Evolutionary conservation across 2,888 invertebrate species (phyloP).

Genomic region (Eristalis intricaria): DNA sequence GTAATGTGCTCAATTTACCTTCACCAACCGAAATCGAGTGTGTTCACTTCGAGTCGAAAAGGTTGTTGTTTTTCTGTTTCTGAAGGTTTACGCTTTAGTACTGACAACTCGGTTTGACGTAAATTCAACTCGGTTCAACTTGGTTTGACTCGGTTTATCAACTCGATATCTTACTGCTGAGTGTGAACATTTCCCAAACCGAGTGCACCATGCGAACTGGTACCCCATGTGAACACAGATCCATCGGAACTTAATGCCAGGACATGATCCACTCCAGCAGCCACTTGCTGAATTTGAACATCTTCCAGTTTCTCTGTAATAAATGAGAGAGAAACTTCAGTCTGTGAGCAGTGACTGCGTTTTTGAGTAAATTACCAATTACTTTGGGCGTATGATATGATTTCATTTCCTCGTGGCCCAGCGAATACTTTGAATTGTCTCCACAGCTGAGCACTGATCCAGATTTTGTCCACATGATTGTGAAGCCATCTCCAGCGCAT

Average conservation of each 20-base stretch:
- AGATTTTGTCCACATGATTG: constrained; percentile 85
- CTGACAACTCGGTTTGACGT: too few species aligned
- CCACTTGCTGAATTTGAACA: constrained; percentile 84
- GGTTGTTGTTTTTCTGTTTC: too few species aligned
- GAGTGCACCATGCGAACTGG: constrained; percentile 83
- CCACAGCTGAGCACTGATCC: constrained; percentile 88
- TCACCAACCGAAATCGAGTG: too few species aligned
- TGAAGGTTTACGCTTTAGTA: too few species aligned
- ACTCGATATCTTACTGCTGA: constrained; percentile 76
- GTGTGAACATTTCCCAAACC: constrained; percentile 81
- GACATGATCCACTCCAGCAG: constrained; percentile 85
- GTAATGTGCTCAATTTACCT: too few species aligned
- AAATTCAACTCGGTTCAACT: too few species aligned
- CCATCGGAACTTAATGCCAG: constrained; percentile 85
- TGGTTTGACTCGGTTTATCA: too few species aligned
- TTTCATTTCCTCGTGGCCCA: constrained; percentile 86
- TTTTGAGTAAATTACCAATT: constrained; percentile 79
- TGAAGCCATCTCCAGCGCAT: constrained; percentile 86
- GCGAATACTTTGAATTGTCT: constrained; percentile 84
- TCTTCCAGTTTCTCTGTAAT: constrained; percentile 82
- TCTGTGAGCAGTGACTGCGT: too few species aligned
- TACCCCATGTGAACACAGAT: constrained; percentile 86
- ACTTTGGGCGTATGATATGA: constrained; percentile 83
- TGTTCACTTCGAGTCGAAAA: too few species aligned
- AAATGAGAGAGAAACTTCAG: neutral